Percentiles rank a stretch among this genome's conserved stretches.
phyloP scores from a whole-genome alignment of 2,888 invertebrate species.

The Anarsia innoxiella region DNA sequence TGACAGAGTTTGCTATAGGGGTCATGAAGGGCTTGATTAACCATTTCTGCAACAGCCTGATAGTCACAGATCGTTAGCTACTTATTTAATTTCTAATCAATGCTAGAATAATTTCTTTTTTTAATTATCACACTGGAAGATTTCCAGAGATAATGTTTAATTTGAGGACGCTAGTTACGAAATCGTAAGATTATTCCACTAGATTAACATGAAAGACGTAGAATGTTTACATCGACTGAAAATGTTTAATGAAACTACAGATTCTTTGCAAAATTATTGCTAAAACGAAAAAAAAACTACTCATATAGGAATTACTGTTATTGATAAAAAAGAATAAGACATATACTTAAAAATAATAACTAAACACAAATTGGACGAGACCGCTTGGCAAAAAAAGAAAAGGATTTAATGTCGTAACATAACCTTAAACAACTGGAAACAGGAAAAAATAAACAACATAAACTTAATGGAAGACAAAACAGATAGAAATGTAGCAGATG shows the following conservation, averaged over 20 bases:
- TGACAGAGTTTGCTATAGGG: no score
- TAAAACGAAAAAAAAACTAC: not conserved
- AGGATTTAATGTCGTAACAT: no score
- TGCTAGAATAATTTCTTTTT: no score
- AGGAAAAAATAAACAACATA: no score
- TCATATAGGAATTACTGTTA: not conserved
- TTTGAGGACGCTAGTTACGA: not conserved
- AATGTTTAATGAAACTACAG: not conserved
- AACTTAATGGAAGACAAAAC: not conserved
- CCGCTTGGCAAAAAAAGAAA: no score
- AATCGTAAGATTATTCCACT: not conserved
- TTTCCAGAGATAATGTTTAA: slow-evolving; percentile 6
- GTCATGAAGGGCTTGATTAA: no score
- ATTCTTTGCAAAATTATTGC: not conserved
- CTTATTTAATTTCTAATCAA: not conserved
- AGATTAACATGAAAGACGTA: not conserved
- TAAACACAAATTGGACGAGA: no score
- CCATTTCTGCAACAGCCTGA: no score
- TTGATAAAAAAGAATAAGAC: not conserved
- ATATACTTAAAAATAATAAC: no score
- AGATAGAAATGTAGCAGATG: not conserved
- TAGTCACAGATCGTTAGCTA: no score
- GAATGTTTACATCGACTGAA: not conserved
- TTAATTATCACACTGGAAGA: slow-evolving; percentile 7
- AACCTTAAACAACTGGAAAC: no score